Evolutionary conservation across 2,113 vertebrate species (phyloP), one percentile per base, ranked within the genome.

Genomic region (Indri indri): DNA sequence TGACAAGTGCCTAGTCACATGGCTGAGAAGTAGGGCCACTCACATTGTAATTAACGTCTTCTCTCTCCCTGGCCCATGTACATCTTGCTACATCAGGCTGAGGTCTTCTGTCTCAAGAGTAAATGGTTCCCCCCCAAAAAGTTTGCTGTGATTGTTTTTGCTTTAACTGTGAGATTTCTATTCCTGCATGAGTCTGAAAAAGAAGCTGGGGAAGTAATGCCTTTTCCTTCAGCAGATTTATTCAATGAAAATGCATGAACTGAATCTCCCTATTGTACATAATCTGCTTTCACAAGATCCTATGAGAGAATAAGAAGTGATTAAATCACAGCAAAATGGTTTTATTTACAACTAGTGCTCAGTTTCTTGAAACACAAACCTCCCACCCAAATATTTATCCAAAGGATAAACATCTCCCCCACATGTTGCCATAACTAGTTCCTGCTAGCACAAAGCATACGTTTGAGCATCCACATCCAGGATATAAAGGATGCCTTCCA

Each of bases 281-380:
- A 92, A 85, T 91, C 34, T 91, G 68, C 54, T 76, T 81, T 63
- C 47, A 91, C 8, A 63, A 37, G 30, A 87, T 87, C 42, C 23
- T 95, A 63, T 10, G 84, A n/a, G 30, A 91, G 83, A 94, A 70
- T 71, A 82, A 94, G 71, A 77, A 91, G 32, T 83, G 83, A 95
- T 96, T 79, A 74, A 96, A 94, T 47, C 20, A 63, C 17, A 93
- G 82, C 32, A 73, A 86, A 95, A 74, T 68, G 59, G 9, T 71
- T 94, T 94, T 87, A 91, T 96, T 94, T 97, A 95, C 65, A 89
- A 96, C 94, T 54, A 87, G n/a, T 22, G 9, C 74, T 96, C 57
- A 79, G 66, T n/a, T 8, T 82, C 73, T 89, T 93, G 66, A 96
- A 98, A 95, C 34, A 91, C 52, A 97, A 96, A 89, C 34, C 59